phyloP scores from a whole-genome alignment of 2,888 invertebrate genomes.

The Vanessa cardui region DNA sequence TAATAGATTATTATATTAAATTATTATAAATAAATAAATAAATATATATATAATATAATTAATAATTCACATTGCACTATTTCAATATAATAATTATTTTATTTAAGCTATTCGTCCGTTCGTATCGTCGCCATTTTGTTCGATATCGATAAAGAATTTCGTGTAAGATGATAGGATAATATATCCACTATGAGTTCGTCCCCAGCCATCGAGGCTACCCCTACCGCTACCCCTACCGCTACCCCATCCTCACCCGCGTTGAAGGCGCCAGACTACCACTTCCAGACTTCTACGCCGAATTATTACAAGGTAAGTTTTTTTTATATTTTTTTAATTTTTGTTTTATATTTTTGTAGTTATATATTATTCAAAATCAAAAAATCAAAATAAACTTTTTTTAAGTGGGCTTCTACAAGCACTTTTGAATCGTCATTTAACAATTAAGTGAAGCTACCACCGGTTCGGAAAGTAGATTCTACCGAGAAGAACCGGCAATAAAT shows the following conservation, averaged over 20 bases:
- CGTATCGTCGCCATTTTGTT: background rate
- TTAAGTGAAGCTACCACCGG: too few relatives aligned
- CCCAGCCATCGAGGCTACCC: constrained; percentile 74
- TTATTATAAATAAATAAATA: background rate
- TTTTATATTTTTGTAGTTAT: too few relatives aligned
- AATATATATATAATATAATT: background rate
- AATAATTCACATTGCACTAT: background rate
- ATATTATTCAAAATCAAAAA: too few relatives aligned
- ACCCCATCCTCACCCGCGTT: constrained; percentile 71
- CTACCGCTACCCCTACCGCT: constrained; percentile 60
- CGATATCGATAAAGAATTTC: too few relatives aligned
- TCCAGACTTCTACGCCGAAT: constrained; percentile 73
- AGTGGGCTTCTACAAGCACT: too few relatives aligned
- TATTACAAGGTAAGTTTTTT: constrained; percentile 60
- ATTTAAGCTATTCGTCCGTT: background rate
- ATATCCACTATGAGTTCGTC: constrained; percentile 74
- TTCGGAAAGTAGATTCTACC: too few relatives aligned
- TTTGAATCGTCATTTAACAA: too few relatives aligned
- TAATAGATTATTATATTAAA: constrained; percentile 8
- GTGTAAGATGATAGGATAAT: constrained; percentile 73
- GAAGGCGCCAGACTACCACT: constrained; percentile 58
- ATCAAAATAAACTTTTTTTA: too few relatives aligned
- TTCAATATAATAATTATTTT: background rate
- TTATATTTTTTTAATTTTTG: background rate
- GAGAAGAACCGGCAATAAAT: too few relatives aligned